Conservation (phyloP, 2,797 vertebrate genomes). For the Huso huso region DNA sequence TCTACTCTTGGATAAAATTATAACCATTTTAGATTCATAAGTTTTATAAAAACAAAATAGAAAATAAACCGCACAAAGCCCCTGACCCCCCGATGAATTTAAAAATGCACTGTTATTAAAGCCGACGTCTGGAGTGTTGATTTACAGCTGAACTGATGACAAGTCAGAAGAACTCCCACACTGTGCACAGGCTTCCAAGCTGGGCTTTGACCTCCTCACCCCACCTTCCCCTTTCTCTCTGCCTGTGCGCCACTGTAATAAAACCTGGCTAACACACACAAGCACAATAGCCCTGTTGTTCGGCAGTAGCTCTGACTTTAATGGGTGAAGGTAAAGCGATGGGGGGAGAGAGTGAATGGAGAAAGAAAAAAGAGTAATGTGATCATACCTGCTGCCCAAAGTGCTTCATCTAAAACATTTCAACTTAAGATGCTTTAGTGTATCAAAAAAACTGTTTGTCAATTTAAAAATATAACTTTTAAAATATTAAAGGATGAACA, state of each 20-base stretch:
- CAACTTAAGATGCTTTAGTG: too few relatives aligned
- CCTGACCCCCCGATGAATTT: constrained; percentile 51
- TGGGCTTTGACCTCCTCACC: constrained; percentile 65
- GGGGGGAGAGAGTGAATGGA: too few relatives aligned
- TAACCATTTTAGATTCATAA: background rate
- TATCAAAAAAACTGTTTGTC: too few relatives aligned
- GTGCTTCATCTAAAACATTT: too few relatives aligned
- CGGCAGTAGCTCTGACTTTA: constrained; percentile 49
- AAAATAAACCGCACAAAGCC: background rate
- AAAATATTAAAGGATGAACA: too few relatives aligned
- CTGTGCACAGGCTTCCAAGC: constrained; percentile 62
- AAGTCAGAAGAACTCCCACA: constrained; percentile 63
- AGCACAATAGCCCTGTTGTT: constrained; percentile 73
- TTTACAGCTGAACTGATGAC: constrained; percentile 70
- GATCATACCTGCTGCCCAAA: too few relatives aligned
- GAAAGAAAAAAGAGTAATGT: too few relatives aligned
- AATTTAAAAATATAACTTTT: too few relatives aligned
- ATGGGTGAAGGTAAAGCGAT: constrained; percentile 21
- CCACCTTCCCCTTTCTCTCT: constrained; percentile 55
- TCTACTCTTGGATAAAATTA: too few relatives aligned
- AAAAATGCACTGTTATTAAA: constrained; percentile 72
- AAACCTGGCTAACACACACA: constrained; percentile 65
- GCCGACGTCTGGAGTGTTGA: constrained; percentile 64
- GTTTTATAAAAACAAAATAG: background rate
- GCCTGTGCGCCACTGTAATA: constrained; percentile 40